Conservation (phyloP, 2,113 vertebrate genomes). For the Lampris megalopsis region DNA sequence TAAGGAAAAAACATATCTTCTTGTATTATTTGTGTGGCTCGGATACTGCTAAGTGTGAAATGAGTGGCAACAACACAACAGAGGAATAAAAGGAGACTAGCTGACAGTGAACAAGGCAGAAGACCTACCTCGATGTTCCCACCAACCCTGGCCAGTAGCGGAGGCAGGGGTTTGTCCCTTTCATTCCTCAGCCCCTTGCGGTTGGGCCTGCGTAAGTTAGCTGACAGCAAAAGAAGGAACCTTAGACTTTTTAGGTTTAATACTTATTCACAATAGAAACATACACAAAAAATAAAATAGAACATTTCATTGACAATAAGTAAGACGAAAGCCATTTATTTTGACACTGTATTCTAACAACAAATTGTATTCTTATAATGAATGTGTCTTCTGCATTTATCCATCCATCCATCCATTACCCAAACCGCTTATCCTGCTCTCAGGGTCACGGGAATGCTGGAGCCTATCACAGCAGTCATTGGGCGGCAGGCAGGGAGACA, state of each 20-base stretch:
- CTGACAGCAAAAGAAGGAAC: constrained; percentile 64
- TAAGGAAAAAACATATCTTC: too few species aligned
- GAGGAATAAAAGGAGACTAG: background rate
- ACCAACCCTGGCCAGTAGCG: constrained; percentile 94
- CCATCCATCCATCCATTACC: too few species aligned
- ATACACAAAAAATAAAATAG: background rate
- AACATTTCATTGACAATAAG: background rate
- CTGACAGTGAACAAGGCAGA: background rate
- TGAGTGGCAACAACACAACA: background rate
- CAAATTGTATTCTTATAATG: too few species aligned
- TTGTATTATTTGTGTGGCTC: too few species aligned
- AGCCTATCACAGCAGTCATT: too few species aligned
- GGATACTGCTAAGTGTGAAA: too few species aligned
- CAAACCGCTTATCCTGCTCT: too few species aligned
- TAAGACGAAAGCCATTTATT: too few species aligned
- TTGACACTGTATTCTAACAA: too few species aligned
- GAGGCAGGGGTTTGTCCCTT: constrained; percentile 96
- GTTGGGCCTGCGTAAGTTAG: constrained; percentile 90
- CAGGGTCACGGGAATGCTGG: too few species aligned
- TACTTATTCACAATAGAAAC: background rate
- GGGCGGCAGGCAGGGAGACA: too few species aligned
- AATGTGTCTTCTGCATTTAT: too few species aligned
- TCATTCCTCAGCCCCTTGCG: constrained; percentile 96
- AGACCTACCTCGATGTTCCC: constrained; percentile 95
- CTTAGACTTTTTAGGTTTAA: constrained; percentile 14